Percentiles rank a stretch among this genome's conserved stretches.
Conservation (phyloP, 2,113 vertebrate species). For the Odocoileus hemionus region DNA sequence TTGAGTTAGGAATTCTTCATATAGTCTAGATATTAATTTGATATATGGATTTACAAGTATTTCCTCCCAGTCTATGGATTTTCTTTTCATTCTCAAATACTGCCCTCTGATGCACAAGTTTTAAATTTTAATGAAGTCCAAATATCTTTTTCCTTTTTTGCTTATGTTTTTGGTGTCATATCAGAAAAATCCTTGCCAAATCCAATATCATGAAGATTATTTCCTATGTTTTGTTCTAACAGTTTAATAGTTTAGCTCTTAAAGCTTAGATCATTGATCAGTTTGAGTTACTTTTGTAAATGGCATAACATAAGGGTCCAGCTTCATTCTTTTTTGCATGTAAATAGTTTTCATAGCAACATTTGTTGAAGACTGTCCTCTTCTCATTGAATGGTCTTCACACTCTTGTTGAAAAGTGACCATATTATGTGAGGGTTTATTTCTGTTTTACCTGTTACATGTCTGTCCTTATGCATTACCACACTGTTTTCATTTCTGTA, state of each 20-base stretch:
- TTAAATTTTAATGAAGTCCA: background rate
- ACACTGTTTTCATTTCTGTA: background rate
- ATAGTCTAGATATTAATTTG: background rate
- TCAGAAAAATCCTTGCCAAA: background rate
- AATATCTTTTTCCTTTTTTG: background rate
- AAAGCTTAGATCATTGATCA: background rate
- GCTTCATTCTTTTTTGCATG: background rate
- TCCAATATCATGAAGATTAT: background rate
- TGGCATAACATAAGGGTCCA: background rate
- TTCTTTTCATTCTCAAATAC: background rate
- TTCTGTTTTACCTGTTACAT: background rate
- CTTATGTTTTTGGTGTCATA: background rate
- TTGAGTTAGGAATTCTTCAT: background rate
- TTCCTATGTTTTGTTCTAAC: background rate
- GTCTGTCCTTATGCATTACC: background rate
- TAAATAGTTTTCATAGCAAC: background rate
- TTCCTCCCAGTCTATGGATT: background rate
- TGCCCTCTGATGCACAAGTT: background rate
- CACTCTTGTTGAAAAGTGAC: background rate
- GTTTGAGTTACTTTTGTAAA: background rate
- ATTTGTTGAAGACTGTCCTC: background rate
- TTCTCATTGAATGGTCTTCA: background rate
- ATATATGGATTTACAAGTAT: background rate
- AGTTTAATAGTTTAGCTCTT: background rate
- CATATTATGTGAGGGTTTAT: background rate